Percentiles rank a stretch among this genome's conserved stretches.
phyloP scores from a whole-genome alignment of 2,888 invertebrate genomes.

The Pegoplata infirma region DNA sequence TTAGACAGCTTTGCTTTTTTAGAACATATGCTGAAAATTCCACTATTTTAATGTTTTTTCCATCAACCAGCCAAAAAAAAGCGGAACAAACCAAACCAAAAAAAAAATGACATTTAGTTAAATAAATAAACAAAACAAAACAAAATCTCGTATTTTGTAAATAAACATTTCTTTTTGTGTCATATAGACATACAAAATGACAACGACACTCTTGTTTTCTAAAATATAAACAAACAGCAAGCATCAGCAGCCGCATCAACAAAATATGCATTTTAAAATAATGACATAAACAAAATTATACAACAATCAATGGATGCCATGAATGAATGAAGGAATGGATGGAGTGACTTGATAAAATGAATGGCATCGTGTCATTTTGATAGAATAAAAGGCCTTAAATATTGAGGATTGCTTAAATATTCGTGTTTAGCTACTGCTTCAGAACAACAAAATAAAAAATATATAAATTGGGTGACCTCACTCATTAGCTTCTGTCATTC shows the following conservation, averaged over 20 bases:
- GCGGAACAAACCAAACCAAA: constrained; percentile 51
- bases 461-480: constrained; percentile 48
- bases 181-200: constrained; percentile 9
- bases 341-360: too few species aligned
- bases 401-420: constrained; percentile 12
- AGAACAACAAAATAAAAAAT: background rate
- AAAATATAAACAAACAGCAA: constrained; percentile 6
- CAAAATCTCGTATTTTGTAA: constrained; percentile 14
- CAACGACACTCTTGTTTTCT: constrained; percentile 16
- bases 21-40: constrained; percentile 38
- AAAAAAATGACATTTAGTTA: constrained; percentile 53
- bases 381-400: constrained; percentile 9
- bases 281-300: background rate
- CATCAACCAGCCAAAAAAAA: constrained; percentile 26
- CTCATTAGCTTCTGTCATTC: constrained; percentile 61
- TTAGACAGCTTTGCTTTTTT: background rate
- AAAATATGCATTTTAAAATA: background rate
- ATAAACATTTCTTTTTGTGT: background rate
- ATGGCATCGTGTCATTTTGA: constrained; percentile 40
- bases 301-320: background rate
- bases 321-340: background rate
- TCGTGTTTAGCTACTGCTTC: background rate
- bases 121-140: constrained; percentile 57
- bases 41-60: constrained; percentile 8
- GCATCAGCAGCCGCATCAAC: too few species aligned